Percentiles rank a stretch among this genome's conserved stretches.
These are phyloP conservation scores for Ptychoptera contaminata DNA, from an alignment of 2,888 invertebrate genomes.

Conservation along the genomic window DNA sequence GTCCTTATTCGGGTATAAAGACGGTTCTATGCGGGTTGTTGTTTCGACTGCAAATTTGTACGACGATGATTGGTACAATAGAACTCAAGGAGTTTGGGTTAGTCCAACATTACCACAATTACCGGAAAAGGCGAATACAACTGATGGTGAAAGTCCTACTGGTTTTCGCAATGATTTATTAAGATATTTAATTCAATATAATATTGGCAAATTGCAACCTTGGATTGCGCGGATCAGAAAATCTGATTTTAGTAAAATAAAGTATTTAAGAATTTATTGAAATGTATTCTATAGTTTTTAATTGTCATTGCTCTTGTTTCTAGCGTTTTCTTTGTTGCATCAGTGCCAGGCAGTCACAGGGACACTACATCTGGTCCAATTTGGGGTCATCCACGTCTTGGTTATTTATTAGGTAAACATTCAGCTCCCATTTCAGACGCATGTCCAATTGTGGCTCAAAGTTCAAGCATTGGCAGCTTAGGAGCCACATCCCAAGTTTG, in stretches of 20 bases:
- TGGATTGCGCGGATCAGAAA: slow-evolving; percentile 60
- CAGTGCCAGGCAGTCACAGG: slow-evolving; percentile 69
- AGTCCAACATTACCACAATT: slow-evolving; percentile 62
- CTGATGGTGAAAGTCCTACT: slow-evolving; percentile 65
- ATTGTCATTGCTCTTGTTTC: slow-evolving; percentile 4
- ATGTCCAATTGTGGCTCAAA: slow-evolving; percentile 70
- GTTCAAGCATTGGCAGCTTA: slow-evolving; percentile 80
- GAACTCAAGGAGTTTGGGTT: slow-evolving; percentile 90
- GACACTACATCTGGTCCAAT: slow-evolving; percentile 33
- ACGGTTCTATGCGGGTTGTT: slow-evolving; percentile 67
- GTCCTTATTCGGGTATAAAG: slow-evolving; percentile 70
- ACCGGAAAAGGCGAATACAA: slow-evolving; percentile 34
- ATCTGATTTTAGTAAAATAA: slow-evolving; percentile 69
- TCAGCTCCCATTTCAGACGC: slow-evolving; percentile 37
- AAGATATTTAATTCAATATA: slow-evolving; percentile 61
- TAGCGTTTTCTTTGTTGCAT: slow-evolving; percentile 73
- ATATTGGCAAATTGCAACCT: slow-evolving; percentile 43
- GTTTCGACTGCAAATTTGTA: slow-evolving; percentile 88
- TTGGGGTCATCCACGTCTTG: slow-evolving; percentile 49
- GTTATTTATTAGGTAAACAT: slow-evolving; percentile 46
- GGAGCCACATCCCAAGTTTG: slow-evolving; percentile 55
- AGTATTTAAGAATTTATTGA: slow-evolving; percentile 35
- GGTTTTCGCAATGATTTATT: slow-evolving; percentile 64
- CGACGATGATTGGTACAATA: slow-evolving; percentile 82
- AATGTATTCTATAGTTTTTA: background rate